Evolutionary conservation across 2,888 invertebrate species (phyloP), one percentile per base, ranked within the genome.

Genomic region (Agrochola macilenta): DNA sequence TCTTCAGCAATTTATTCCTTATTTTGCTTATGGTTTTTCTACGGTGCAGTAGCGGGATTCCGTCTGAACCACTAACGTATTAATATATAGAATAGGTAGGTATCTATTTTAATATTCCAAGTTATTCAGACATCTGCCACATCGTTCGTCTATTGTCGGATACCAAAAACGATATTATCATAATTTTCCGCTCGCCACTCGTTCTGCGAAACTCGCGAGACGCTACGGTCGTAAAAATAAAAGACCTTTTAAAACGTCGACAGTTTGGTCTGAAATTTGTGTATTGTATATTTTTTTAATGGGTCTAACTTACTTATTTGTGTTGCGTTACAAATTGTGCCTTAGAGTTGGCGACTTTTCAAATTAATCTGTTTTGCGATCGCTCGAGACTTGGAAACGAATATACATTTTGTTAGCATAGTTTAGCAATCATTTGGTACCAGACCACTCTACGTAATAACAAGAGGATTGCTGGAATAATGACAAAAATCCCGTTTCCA

Each of bases 101-200:
- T 35, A 63, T 64, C 46, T 65, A 52, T 54, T 54, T 69, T 64
- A 78, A 43, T 76, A 77, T 76, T 77, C 39, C 65, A 81, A 87
- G 83, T 82, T 83, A 88, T 88, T 84, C 84, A 78, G 63, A 74
- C 84, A 87, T 90, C 86, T 89, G 87, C 86, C 75, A 72, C 89
- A 88, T 88, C 89, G 79, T 87, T 88, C 71, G 74, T 85, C 90
- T 88, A 86, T 89, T 88, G 87, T 89, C 76, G 84, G 81, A 88
- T 87, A 85, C 79, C 80, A 77, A 88, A 87, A 88, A 74, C 71
- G 54, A 84, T 88, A 93, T 95, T 94, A 92, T 88, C 94, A 94
- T 95, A 95, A 95, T 94, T 94, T 95, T 94, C 92, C 93, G 93
- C 93, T 94, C 90, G 87, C 85, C 89, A 89, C 82, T 91, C 88